Conservation (phyloP, 2,888 invertebrate genomes). For the Dryobotodes eremita region DNA sequence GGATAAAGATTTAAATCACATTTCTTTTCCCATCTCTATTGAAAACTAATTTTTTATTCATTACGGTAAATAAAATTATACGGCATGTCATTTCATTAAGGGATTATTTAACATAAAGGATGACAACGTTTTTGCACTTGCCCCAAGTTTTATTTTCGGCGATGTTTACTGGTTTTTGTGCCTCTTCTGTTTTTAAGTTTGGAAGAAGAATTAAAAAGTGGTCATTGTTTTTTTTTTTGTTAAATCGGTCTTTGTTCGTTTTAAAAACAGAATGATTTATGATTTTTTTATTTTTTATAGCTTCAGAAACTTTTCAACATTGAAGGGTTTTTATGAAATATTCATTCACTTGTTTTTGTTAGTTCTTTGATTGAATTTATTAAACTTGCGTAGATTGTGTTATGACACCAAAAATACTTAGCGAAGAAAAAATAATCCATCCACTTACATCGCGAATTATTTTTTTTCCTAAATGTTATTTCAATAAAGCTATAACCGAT, state of each 20-base stretch:
- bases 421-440: no score
- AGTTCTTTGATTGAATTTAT: not conserved
- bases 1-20: constrained; percentile 32
- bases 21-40: constrained; percentile 35
- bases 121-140: constrained; percentile 60
- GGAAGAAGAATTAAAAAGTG: constrained; percentile 2
- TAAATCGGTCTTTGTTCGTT: not conserved
- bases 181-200: not conserved
- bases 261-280: not conserved
- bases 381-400: not conserved
- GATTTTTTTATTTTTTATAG: constrained; percentile 3
- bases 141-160: constrained; percentile 8
- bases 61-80: constrained; percentile 78
- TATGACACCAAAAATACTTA: not conserved
- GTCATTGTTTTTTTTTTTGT: not conserved
- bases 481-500: not conserved
- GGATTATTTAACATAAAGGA: constrained; percentile 73
- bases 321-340: constrained; percentile 6
- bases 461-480: not conserved
- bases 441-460: no score
- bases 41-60: constrained; percentile 78
- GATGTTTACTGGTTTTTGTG: constrained; percentile 12
- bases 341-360: constrained; percentile 1
- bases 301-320: not conserved
- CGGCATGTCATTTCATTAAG: constrained; percentile 76